Percentiles rank a stretch among this genome's conserved stretches.
phyloP scores from a whole-genome alignment of 2,797 vertebrate species.

The Benthosema pterotum region DNA sequence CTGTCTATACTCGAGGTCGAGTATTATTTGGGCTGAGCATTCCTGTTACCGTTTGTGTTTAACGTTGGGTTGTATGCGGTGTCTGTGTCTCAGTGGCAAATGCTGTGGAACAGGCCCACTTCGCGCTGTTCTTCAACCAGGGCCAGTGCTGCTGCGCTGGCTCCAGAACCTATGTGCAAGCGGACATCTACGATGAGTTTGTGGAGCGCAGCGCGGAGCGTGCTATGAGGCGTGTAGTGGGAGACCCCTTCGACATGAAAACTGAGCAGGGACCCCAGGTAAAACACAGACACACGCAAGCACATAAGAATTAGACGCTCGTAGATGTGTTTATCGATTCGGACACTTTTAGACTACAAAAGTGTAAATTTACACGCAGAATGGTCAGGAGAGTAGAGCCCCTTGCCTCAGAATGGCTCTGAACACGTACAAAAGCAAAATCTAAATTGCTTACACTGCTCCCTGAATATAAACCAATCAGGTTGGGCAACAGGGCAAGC shows the following conservation, averaged over 20 bases:
- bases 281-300: not conserved
- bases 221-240: constrained; percentile 88
- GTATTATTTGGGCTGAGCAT: no score
- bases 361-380: no score
- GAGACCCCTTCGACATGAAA: constrained; percentile 89
- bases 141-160: constrained; percentile 96
- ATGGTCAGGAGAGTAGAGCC: no score
- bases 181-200: constrained; percentile 90
- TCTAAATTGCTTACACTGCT: no score
- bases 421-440: no score
- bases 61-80: not conserved
- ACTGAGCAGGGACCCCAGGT: constrained; percentile 98
- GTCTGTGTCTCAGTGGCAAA: constrained; percentile 83
- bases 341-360: no score
- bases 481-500: no score
- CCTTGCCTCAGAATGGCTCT: no score
- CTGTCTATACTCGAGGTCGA: no score
- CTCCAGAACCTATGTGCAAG: constrained; percentile 91
- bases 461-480: no score
- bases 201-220: constrained; percentile 88
- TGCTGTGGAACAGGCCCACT: constrained; percentile 94
- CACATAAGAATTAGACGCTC: not conserved
- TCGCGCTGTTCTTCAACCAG: constrained; percentile 96
- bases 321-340: no score
- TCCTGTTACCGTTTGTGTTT: no score